Conservation (phyloP, 2,888 invertebrate species). For the Polyploca ridens region DNA sequence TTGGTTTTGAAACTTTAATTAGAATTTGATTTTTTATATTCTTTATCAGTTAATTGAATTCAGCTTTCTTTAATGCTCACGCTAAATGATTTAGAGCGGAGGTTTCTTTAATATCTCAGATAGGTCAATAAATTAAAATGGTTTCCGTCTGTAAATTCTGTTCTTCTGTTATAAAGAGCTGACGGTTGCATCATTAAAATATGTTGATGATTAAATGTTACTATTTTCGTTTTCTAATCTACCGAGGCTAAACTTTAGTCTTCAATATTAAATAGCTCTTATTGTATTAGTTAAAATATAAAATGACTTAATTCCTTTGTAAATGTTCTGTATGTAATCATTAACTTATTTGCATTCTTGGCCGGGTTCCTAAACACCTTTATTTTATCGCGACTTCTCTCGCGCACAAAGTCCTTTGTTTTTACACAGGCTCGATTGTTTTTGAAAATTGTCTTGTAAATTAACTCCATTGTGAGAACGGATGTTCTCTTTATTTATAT, state of each 20-base stretch:
- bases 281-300: background rate
- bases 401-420: conserved; percentile 2
- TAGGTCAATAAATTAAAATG: no score
- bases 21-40: no score
- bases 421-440: conserved; percentile 11
- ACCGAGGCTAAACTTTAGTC: background rate
- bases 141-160: no score
- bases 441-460: conserved; percentile 7
- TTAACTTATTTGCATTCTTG: background rate
- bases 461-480: conserved; percentile 12
- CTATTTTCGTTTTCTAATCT: conserved; percentile 1
- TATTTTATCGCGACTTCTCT: conserved; percentile 1
- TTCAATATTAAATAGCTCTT: background rate
- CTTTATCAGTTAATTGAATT: no score
- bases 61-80: no score
- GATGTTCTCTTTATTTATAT: conserved; percentile 6
- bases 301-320: background rate
- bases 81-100: no score
- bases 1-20: no score
- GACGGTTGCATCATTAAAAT: no score
- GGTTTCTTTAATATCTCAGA: no score
- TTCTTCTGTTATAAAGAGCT: no score
- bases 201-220: background rate
- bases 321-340: background rate
- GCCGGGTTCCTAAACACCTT: background rate